Conservation (phyloP, 2,797 vertebrate genomes). For the Channallabes apus region DNA sequence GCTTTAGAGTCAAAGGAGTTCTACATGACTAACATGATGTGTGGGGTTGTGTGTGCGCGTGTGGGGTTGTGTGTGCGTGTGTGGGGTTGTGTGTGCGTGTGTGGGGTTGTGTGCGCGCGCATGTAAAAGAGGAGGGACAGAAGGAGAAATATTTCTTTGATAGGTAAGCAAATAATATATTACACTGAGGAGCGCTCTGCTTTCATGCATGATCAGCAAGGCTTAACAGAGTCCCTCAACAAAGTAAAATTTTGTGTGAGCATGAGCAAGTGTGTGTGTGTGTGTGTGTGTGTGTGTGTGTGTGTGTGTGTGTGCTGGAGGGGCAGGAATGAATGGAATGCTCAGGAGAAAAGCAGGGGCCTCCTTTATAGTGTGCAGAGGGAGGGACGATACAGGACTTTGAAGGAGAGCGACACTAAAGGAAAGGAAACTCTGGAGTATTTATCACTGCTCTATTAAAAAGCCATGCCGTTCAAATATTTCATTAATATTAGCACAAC, state of each 20-base stretch:
- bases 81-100: background rate
- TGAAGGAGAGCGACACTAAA: background rate
- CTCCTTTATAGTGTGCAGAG: slow-evolving; percentile 63
- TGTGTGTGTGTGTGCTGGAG: slow-evolving; percentile 43
- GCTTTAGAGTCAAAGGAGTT: no score
- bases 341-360: slow-evolving; percentile 69
- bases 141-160: slow-evolving; percentile 41
- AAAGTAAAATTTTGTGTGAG: slow-evolving; percentile 31
- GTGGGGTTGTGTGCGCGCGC: background rate
- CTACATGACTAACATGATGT: no score
- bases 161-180: slow-evolving; percentile 63
- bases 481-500: background rate
- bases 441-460: background rate
- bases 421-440: no score
- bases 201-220: slow-evolving; percentile 48
- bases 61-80: background rate
- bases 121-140: background rate
- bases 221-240: slow-evolving; percentile 57
- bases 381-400: slow-evolving; percentile 52
- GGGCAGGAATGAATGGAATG: slow-evolving; percentile 74
- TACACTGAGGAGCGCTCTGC: slow-evolving; percentile 44
- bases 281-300: slow-evolving; percentile 30
- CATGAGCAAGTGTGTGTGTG: slow-evolving; percentile 46
- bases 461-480: no score
- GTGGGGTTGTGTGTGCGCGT: background rate